Evolutionary conservation across 2,113 vertebrate genomes (phyloP).

Genomic region (Silurus meridionalis): DNA sequence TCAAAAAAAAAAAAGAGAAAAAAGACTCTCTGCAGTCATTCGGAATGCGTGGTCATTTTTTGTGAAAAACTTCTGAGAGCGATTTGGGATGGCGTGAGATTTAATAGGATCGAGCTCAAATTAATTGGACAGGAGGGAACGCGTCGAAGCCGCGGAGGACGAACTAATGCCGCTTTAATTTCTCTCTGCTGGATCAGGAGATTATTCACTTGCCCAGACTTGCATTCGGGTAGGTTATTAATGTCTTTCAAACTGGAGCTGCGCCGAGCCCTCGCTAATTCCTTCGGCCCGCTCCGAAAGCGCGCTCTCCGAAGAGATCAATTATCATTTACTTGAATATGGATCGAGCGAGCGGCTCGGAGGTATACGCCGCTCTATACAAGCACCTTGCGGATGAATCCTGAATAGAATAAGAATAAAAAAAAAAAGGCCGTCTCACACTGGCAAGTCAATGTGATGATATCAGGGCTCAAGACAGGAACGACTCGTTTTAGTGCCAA

Average conservation of each 20-base stretch:
- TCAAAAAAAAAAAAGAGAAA: not conserved
- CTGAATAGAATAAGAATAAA: not conserved
- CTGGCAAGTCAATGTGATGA: not conserved
- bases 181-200: conserved; percentile 24
- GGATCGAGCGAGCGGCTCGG: conserved; percentile 29
- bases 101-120: conserved; percentile 32
- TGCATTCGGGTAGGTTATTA: conserved; percentile 36
- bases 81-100: not conserved
- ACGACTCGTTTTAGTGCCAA: not conserved
- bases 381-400: conserved; percentile 13
- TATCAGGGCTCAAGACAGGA: not conserved
- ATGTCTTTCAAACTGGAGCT: conserved; percentile 40
- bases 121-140: conserved; percentile 40
- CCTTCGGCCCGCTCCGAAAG: conserved; percentile 10
- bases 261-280: conserved; percentile 34
- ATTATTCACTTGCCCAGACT: conserved; percentile 32
- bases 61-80: not conserved
- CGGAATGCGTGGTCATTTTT: not conserved
- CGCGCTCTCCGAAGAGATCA: conserved; percentile 33
- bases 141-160: conserved; percentile 11
- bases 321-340: conserved; percentile 49
- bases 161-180: conserved; percentile 38
- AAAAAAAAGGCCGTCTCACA: not conserved
- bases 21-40: not conserved
- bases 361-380: not conserved